Percentiles rank a stretch among this genome's conserved stretches.
phyloP scores from a whole-genome alignment of 64 coral and sea anemone species.

The Acropora yongei region DNA sequence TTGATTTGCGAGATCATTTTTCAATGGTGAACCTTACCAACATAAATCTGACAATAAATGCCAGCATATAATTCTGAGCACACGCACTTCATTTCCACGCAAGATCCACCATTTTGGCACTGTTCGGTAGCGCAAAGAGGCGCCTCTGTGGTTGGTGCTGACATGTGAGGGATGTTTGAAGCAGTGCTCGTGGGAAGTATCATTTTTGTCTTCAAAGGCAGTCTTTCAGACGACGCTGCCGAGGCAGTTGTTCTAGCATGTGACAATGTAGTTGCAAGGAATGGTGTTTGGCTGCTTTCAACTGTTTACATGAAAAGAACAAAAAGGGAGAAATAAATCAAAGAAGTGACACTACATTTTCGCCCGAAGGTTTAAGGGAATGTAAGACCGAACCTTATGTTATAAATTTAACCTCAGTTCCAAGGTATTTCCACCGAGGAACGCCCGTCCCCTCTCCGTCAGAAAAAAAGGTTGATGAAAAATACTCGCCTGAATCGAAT shows the following conservation, averaged over 20 bases:
- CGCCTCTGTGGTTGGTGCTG: background rate
- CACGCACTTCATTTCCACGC: background rate
- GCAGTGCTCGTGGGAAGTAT: background rate
- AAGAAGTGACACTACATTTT: too few relatives aligned
- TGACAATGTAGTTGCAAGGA: background rate
- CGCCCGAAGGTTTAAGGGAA: too few relatives aligned
- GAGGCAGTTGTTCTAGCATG: background rate
- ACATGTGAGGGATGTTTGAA: background rate
- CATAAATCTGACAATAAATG: conserved; percentile 20
- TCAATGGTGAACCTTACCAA: background rate
- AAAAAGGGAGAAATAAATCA: background rate
- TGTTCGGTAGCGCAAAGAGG: background rate
- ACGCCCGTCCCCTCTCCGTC: too few relatives aligned
- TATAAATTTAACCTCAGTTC: too few relatives aligned
- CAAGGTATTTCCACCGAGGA: too few relatives aligned
- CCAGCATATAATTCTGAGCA: conserved; percentile 31
- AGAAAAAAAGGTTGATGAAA: too few relatives aligned
- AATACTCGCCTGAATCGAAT: too few relatives aligned
- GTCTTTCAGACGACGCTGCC: background rate
- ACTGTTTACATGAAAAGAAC: background rate
- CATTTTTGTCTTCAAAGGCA: background rate
- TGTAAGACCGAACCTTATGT: too few relatives aligned
- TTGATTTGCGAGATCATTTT: too few relatives aligned
- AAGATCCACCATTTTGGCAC: conserved; percentile 37
- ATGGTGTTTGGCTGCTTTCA: background rate